Percentiles rank a stretch among this genome's conserved stretches.
phyloP scores from a whole-genome alignment of 23 tunicate genomes.

The Trididemnum miniatum region DNA sequence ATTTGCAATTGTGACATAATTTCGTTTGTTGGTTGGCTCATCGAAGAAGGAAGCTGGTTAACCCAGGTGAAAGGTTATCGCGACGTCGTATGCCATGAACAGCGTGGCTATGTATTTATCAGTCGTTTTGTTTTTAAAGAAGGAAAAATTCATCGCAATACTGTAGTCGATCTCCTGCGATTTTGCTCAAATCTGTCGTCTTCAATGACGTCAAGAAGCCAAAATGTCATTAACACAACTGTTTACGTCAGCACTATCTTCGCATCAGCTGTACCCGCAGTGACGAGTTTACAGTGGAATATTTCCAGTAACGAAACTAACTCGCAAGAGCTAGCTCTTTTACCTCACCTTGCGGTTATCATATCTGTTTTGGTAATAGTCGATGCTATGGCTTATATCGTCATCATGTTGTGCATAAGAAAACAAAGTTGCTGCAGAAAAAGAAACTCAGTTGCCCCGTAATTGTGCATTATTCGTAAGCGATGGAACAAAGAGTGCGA shows the following conservation, averaged over 20 bases:
- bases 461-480: too few relatives aligned
- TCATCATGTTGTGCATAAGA: conserved; percentile 21
- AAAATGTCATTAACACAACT: too few relatives aligned
- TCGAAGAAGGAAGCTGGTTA: conserved; percentile 27
- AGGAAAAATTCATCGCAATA: conserved; percentile 17
- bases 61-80: conserved; percentile 40
- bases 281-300: too few relatives aligned
- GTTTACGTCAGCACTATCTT: neutral
- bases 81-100: conserved; percentile 53
- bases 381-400: conserved; percentile 31
- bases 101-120: conserved; percentile 6
- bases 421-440: too few relatives aligned
- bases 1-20: conserved; percentile 57
- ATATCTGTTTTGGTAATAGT: conserved; percentile 23
- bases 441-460: too few relatives aligned
- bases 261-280: neutral
- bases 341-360: conserved; percentile 5
- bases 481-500: too few relatives aligned
- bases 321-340: neutral
- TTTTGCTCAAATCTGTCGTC: conserved; percentile 4
- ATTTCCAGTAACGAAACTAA: neutral
- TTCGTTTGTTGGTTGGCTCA: conserved; percentile 42
- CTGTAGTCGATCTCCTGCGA: conserved; percentile 4
- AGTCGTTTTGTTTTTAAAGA: conserved; percentile 31
- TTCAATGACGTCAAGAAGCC: neutral